phyloP scores from a whole-genome alignment of 2,888 invertebrate species.

The Sclerodermus sp. region DNA sequence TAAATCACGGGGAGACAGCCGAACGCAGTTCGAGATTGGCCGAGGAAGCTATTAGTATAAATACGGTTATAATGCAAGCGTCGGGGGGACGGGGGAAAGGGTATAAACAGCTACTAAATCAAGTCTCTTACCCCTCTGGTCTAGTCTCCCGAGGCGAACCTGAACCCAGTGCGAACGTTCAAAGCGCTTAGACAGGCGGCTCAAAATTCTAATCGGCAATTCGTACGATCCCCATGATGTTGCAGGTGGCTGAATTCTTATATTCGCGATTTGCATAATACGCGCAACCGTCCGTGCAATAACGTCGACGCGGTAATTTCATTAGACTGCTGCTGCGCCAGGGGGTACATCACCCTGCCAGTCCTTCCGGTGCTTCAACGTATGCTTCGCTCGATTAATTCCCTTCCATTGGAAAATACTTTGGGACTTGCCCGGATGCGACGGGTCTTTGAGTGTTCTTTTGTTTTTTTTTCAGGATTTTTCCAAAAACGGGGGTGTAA shows the following conservation, averaged over 20 bases:
- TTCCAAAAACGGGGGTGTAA: no score
- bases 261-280: background rate
- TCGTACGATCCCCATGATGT: background rate
- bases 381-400: no score
- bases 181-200: conserved; percentile 14
- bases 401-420: no score
- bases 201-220: conserved; percentile 14
- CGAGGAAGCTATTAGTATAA: conserved; percentile 50
- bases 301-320: no score
- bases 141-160: conserved; percentile 21
- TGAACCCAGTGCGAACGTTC: conserved; percentile 30
- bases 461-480: no score
- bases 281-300: background rate
- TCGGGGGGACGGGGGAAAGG: conserved; percentile 44
- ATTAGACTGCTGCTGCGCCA: no score
- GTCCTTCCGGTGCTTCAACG: no score
- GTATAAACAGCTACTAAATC: conserved; percentile 56
- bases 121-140: conserved; percentile 33
- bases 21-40: conserved; percentile 26
- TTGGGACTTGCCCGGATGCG: no score
- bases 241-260: background rate
- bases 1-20: conserved; percentile 37
- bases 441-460: no score
- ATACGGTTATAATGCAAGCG: conserved; percentile 53
- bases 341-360: no score